These are phyloP conservation scores for Chroicocephalus ridibundus DNA, from an alignment of 2,113 vertebrate species.

Conservation along the genomic window DNA sequence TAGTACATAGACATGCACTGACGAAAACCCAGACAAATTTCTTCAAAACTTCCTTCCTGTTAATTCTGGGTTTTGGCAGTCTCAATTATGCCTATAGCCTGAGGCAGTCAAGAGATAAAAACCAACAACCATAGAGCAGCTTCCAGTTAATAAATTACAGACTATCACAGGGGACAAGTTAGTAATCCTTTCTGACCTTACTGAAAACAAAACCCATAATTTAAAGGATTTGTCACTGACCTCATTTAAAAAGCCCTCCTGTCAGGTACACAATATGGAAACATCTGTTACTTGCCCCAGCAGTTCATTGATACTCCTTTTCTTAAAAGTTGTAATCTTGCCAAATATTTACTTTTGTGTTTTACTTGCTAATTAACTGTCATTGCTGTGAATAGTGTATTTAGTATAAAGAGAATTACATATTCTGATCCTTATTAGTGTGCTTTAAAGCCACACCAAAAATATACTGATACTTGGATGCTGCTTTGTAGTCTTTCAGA, in stretches of 20 bases:
- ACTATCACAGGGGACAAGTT: not conserved
- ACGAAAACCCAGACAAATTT: not conserved
- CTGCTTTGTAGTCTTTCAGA: conserved; percentile 53
- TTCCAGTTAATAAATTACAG: conserved; percentile 33
- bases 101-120: not conserved
- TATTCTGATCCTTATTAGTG: conserved; percentile 35
- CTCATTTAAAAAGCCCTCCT: not conserved
- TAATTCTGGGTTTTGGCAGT: not conserved
- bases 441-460: conserved; percentile 46
- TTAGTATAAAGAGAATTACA: conserved; percentile 45
- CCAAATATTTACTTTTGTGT: conserved; percentile 63
- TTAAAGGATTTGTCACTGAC: not conserved
- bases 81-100: not conserved
- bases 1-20: not conserved
- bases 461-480: conserved; percentile 51
- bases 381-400: conserved; percentile 30
- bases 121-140: not conserved
- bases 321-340: conserved; percentile 48
- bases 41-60: not conserved
- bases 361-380: conserved; percentile 46
- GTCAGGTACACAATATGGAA: not conserved
- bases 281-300: not conserved
- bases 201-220: not conserved
- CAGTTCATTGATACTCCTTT: not conserved
- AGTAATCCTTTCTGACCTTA: not conserved